phyloP scores from a whole-genome alignment of 2,888 invertebrate species.

The Caenorhabditis becei region DNA sequence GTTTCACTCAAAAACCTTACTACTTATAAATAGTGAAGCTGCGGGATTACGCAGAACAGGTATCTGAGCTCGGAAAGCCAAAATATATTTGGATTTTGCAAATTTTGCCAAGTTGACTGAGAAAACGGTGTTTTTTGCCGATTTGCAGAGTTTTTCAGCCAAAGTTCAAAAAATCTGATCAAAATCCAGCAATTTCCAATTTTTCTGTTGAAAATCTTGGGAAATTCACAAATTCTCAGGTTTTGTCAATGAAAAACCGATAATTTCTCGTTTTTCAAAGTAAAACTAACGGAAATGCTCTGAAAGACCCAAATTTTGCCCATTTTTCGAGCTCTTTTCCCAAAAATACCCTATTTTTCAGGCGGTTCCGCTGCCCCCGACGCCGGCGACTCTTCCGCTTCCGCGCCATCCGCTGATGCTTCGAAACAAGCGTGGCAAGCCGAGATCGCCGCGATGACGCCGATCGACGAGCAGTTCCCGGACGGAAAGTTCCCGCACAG shows the following conservation, averaged over 20 bases:
- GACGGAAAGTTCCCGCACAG: conserved; percentile 92
- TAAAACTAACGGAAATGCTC: no score
- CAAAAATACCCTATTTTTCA: no score
- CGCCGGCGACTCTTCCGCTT: conserved; percentile 6
- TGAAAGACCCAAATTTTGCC: no score
- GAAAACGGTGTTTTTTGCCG: background rate
- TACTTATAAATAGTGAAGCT: background rate
- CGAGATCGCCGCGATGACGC: conserved; percentile 76
- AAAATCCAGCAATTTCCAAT: no score
- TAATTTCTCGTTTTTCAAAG: no score
- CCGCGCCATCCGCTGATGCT: conserved; percentile 25
- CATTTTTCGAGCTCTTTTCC: no score
- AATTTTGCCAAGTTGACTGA: background rate
- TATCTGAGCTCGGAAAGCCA: conserved; percentile 12
- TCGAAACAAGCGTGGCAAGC: conserved; percentile 58
- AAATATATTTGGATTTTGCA: background rate
- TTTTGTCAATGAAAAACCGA: no score
- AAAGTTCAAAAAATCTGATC: background rate
- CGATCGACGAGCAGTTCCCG: conserved; percentile 89
- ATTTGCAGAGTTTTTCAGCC: no score
- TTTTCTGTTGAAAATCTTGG: no score
- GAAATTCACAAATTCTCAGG: background rate
- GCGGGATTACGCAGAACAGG: background rate
- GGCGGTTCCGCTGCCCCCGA: conserved; percentile 9
- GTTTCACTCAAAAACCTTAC: background rate